These are phyloP conservation scores for Cryptocephalus primarius DNA, from an alignment of 2,888 invertebrate species.

Conservation along the genomic window DNA sequence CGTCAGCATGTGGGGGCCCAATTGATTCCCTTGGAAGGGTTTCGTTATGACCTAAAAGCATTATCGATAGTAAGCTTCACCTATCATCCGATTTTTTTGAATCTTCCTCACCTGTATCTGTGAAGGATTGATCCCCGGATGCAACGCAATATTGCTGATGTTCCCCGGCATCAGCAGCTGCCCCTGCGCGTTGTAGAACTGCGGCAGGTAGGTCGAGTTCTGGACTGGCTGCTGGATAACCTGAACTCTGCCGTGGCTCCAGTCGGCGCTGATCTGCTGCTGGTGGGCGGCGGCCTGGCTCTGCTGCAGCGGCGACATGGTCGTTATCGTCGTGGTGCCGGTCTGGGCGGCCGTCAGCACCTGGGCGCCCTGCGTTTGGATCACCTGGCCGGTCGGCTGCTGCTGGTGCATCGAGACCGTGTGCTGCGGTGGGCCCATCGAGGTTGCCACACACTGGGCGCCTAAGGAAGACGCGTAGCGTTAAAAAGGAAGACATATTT, in stretches of 20 bases:
- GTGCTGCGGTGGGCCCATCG: slow-evolving; percentile 34
- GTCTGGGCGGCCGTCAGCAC: slow-evolving; percentile 28
- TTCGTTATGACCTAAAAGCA: slow-evolving; percentile 66
- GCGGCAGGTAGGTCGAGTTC: slow-evolving; percentile 65
- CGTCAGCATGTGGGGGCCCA: slow-evolving; percentile 70
- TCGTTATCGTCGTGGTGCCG: slow-evolving; percentile 50
- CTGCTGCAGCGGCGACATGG: slow-evolving; percentile 67
- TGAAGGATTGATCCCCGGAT: slow-evolving; percentile 66
- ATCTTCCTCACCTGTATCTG: slow-evolving; percentile 54
- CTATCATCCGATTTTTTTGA: not conserved
- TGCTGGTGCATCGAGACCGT: slow-evolving; percentile 45
- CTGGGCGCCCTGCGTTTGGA: slow-evolving; percentile 37
- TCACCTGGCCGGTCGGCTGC: slow-evolving; percentile 36
- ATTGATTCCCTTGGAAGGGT: slow-evolving; percentile 69
- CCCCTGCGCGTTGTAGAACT: slow-evolving; percentile 70
- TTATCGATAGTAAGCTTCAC: not conserved
- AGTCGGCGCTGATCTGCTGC: slow-evolving; percentile 53
- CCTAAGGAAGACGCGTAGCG: slow-evolving; percentile 17
- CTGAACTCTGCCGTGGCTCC: slow-evolving; percentile 66
- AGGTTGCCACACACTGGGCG: slow-evolving; percentile 30
- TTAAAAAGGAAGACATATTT: too few species aligned
- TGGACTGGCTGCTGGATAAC: slow-evolving; percentile 75
- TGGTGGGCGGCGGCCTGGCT: slow-evolving; percentile 38
- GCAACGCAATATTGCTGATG: slow-evolving; percentile 60
- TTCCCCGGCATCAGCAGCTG: slow-evolving; percentile 72